phyloP scores from a whole-genome alignment of 2,888 invertebrate species.

The Drosophila phalerata region DNA sequence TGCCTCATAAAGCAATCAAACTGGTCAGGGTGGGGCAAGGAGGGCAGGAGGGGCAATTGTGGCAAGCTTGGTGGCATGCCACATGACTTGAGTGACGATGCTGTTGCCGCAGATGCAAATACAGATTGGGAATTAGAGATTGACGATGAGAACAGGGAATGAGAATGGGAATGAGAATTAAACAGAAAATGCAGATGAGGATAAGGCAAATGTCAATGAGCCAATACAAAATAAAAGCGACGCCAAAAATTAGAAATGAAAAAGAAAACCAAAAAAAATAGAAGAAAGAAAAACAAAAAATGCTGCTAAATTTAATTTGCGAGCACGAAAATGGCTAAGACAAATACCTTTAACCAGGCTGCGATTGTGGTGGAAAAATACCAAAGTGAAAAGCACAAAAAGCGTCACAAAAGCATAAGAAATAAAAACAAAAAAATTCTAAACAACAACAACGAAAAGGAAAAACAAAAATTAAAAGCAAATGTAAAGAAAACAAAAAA shows the following conservation, averaged over 20 bases:
- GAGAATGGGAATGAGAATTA: conserved; percentile 7
- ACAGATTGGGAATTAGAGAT: not conserved
- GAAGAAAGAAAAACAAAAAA: conserved; percentile 21
- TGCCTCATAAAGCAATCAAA: conserved; percentile 42
- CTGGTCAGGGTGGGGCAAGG: not conserved
- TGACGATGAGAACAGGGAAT: not conserved
- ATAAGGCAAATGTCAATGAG: conserved; percentile 62
- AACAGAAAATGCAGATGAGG: conserved; percentile 10
- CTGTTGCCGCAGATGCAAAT: conserved; percentile 2
- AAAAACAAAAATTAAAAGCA: conserved; percentile 25
- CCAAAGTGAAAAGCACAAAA: conserved; percentile 31
- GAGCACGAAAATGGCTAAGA: conserved; percentile 35
- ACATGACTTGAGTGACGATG: conserved; percentile 49
- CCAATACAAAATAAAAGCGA: conserved; percentile 51
- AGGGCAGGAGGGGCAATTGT: not conserved
- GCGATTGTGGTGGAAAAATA: conserved; percentile 54
- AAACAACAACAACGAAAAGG: conserved; percentile 1
- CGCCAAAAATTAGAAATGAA: conserved; percentile 38
- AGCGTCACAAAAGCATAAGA: conserved; percentile 28
- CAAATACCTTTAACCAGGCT: conserved; percentile 46
- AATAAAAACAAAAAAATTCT: conserved; percentile 25
- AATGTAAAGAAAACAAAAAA: conserved; percentile 35
- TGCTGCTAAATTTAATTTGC: conserved; percentile 52
- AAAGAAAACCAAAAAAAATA: not conserved
- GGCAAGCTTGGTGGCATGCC: conserved; percentile 40